A percentile compares a stretch with the other conserved stretches of the same genome.
phyloP scores from a whole-genome alignment of 64 coral and sea anemone genomes.

The Montipora efflorescens region DNA sequence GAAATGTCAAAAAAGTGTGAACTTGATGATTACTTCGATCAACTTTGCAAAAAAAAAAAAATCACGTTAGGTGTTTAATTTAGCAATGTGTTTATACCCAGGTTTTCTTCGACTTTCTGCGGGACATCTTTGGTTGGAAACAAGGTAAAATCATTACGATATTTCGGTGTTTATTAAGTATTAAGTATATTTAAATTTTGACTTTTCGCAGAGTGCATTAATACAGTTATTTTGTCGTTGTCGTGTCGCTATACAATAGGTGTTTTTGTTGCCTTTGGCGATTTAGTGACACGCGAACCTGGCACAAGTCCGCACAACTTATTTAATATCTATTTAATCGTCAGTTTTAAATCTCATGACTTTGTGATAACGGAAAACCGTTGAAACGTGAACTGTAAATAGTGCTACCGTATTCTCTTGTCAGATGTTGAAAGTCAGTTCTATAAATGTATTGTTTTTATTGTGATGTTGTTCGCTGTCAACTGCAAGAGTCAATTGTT shows the following conservation, averaged over 20 bases:
- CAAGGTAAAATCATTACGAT: conserved; percentile 23
- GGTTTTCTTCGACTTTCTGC: conserved; percentile 76
- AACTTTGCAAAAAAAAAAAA: neutral
- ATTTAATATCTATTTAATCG: too few relatives aligned
- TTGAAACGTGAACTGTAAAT: too few relatives aligned
- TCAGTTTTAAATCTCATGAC: neutral
- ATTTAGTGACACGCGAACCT: conserved; percentile 30
- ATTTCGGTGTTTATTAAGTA: neutral
- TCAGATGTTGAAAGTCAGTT: too few relatives aligned
- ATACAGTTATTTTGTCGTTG: neutral
- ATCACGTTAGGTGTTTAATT: neutral
- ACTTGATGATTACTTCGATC: neutral
- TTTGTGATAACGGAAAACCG: neutral
- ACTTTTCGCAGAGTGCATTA: neutral
- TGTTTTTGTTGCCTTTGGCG: neutral
- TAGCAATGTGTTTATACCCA: neutral
- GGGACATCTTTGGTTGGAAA: conserved; percentile 71
- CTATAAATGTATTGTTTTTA: neutral
- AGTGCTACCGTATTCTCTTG: too few relatives aligned
- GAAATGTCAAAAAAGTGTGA: neutral
- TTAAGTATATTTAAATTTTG: neutral
- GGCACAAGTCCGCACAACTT: neutral
- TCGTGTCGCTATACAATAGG: neutral
- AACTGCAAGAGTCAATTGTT: neutral
- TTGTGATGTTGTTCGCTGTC: neutral